Evolutionary conservation across 2,113 vertebrate species (phyloP).

Genomic region (Marcusenius ussheri): DNA sequence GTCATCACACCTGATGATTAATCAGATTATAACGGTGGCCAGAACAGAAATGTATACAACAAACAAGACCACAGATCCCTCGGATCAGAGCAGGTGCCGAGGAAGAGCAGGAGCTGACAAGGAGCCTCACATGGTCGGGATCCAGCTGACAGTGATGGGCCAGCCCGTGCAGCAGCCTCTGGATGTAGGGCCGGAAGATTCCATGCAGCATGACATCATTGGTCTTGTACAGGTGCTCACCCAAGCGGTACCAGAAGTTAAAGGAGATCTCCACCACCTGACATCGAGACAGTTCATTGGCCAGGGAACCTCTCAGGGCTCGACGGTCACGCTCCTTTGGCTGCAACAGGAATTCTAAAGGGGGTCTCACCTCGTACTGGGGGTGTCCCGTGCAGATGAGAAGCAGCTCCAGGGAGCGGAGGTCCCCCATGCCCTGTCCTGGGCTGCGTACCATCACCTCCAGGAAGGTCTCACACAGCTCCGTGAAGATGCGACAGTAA

Average conservation of each 20-base stretch:
- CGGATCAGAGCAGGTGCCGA: neutral
- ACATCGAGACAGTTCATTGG: neutral
- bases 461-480: conserved; percentile 92
- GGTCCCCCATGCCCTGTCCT: conserved; percentile 86
- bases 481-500: conserved; percentile 96
- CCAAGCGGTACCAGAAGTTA: conserved; percentile 97
- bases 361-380: conserved; percentile 81
- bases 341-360: neutral
- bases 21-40: neutral
- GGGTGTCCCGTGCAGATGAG: conserved; percentile 96
- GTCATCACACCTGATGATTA: neutral
- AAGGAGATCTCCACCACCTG: conserved; percentile 99
- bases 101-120: neutral
- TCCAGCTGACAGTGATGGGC: conserved; percentile 95
- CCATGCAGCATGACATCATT: conserved; percentile 76
- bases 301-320: neutral
- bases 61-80: neutral
- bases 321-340: neutral
- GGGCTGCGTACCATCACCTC: conserved; percentile 90
- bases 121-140: conserved; percentile 81
- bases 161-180: conserved; percentile 88
- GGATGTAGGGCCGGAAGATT: conserved; percentile 94
- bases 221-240: conserved; percentile 92
- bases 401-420: conserved; percentile 86
- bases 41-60: neutral